A percentile compares a stretch with the other conserved stretches of the same genome.
These are phyloP conservation scores for Neoarius graeffei DNA, from an alignment of 2,113 vertebrate genomes.

Conservation along the genomic window DNA sequence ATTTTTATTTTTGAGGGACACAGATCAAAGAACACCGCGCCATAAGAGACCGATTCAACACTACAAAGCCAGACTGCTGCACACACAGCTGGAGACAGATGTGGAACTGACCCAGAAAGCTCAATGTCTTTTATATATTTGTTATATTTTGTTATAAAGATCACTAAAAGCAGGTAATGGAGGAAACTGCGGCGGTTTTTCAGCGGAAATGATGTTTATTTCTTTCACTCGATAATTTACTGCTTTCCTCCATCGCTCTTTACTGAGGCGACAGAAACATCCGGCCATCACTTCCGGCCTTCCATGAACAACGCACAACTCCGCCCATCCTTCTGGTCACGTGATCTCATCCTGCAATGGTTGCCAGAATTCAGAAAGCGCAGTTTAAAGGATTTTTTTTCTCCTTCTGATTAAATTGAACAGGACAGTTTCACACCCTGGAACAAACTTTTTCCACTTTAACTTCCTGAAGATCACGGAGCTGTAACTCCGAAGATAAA, in stretches of 20 bases:
- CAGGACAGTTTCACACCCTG: neutral
- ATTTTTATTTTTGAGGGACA: too few species aligned
- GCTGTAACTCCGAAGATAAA: neutral
- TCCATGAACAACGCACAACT: conserved; percentile 14
- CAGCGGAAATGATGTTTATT: neutral
- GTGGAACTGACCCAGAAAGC: too few species aligned
- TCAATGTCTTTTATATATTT: too few species aligned
- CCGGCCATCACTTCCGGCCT: conserved; percentile 37
- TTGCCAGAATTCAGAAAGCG: neutral
- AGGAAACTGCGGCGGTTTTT: neutral
- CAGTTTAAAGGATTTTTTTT: neutral
- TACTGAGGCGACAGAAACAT: conserved; percentile 12
- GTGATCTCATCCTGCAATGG: neutral
- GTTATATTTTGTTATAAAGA: too few species aligned
- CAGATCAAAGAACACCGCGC: too few species aligned
- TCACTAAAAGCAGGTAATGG: neutral
- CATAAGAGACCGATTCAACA: too few species aligned
- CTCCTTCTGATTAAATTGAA: neutral
- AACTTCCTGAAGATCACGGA: neutral
- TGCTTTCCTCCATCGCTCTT: conserved; percentile 27
- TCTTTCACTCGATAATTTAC: neutral
- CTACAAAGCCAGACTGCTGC: too few species aligned
- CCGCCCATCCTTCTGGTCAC: conserved; percentile 28
- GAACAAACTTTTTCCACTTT: neutral
- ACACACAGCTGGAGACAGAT: too few species aligned